Percentiles rank a stretch among this genome's conserved stretches.
Conservation (phyloP, 2,113 vertebrate genomes). For the Danio rerio region GRCz12tu NC_133186.1:10348501-10349000, state of each 20-base stretch:
- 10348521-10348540: constrained; percentile 45
- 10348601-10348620: neutral
- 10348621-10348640: constrained; percentile 13
- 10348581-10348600: constrained; percentile 10
- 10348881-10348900: constrained; percentile 54
- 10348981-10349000: constrained; percentile 46
- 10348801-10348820: constrained; percentile 44
- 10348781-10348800: constrained; percentile 46
- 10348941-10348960: constrained; percentile 54
- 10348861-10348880: constrained; percentile 58
- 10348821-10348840: constrained; percentile 46
- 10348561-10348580: neutral
- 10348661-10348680: neutral
- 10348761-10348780: constrained; percentile 48
- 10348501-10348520: constrained; percentile 49
- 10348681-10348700: constrained; percentile 8
- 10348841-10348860: constrained; percentile 52
- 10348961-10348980: constrained; percentile 48
- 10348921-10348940: constrained; percentile 42
- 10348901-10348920: constrained; percentile 42
- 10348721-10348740: constrained; percentile 26
- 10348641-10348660: constrained; percentile 39
- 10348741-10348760: constrained; percentile 36
- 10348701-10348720: constrained; percentile 26
- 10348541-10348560: constrained; percentile 16